Conservation (phyloP, 92 coral and sea anemone species). For the Epizoanthus ramosus region DNA sequence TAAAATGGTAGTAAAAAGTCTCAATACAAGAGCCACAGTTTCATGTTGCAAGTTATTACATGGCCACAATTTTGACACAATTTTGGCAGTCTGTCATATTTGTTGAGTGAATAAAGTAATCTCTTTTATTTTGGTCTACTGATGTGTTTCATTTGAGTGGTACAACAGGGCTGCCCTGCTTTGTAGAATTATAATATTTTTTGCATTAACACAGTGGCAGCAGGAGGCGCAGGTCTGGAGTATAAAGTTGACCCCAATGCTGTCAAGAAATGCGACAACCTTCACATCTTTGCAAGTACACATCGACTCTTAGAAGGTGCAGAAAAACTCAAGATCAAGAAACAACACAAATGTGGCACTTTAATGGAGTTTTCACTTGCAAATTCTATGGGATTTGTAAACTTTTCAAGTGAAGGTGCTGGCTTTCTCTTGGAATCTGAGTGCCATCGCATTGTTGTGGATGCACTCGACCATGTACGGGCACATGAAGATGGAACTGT, state of each 20-base stretch:
- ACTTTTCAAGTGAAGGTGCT: slow-evolving; percentile 67
- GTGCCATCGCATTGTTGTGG: slow-evolving; percentile 65
- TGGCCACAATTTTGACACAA: too few relatives aligned
- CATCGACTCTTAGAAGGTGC: slow-evolving; percentile 87
- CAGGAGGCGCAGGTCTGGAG: slow-evolving; percentile 91
- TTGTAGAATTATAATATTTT: too few relatives aligned
- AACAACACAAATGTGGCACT: slow-evolving; percentile 77
- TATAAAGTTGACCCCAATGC: slow-evolving; percentile 69
- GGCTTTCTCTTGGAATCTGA: slow-evolving; percentile 81
- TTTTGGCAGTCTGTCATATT: too few relatives aligned
- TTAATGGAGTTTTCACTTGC: slow-evolving; percentile 80
- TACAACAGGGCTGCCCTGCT: too few relatives aligned
- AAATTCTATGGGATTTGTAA: slow-evolving; percentile 68
- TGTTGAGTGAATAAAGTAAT: too few relatives aligned
- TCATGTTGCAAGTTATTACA: too few relatives aligned
- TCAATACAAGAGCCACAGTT: too few relatives aligned
- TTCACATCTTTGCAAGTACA: slow-evolving; percentile 80
- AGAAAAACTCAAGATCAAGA: slow-evolving; percentile 79
- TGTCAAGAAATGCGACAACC: slow-evolving; percentile 86
- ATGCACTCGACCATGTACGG: slow-evolving; percentile 75
- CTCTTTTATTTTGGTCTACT: too few relatives aligned
- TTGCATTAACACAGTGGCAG: slow-evolving; percentile 41
- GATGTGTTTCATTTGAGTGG: too few relatives aligned
- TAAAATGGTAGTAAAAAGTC: too few relatives aligned
- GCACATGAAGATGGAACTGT: slow-evolving; percentile 71